A percentile compares a stretch with the other conserved stretches of the same genome.
These are phyloP conservation scores for Lophius americanus DNA, from an alignment of 2,797 vertebrate genomes.

Conservation along the genomic window DNA sequence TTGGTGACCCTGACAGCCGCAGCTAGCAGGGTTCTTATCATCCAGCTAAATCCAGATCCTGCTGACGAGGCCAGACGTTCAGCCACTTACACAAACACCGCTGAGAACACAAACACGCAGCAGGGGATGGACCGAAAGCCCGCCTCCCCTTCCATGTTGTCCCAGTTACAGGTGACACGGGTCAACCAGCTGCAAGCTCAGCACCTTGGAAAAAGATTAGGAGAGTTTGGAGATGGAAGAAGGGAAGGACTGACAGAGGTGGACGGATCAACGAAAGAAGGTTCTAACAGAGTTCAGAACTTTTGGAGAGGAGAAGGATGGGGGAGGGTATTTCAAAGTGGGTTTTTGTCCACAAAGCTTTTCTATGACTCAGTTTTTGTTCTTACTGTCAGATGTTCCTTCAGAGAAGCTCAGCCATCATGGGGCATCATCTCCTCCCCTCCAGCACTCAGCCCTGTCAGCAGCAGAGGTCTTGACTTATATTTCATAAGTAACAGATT, in stretches of 20 bases:
- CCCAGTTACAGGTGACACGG: constrained; percentile 68
- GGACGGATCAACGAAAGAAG: background rate
- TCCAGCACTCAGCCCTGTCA: too few species aligned
- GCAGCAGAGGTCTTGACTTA: too few species aligned
- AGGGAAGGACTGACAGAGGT: constrained; percentile 4
- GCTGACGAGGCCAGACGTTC: constrained; percentile 52
- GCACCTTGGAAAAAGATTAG: constrained; percentile 24
- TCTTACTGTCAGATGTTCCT: too few species aligned
- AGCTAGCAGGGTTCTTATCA: constrained; percentile 56
- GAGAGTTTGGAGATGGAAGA: constrained; percentile 7
- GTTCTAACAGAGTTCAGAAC: too few species aligned
- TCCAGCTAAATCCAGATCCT: constrained; percentile 66
- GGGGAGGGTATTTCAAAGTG: too few species aligned
- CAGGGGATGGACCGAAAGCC: constrained; percentile 38
- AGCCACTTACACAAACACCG: constrained; percentile 44
- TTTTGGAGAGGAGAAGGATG: background rate
- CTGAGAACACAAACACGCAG: constrained; percentile 51
- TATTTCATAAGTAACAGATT: too few species aligned
- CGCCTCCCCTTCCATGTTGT: constrained; percentile 55
- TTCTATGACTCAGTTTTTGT: too few species aligned
- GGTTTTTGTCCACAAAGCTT: background rate
- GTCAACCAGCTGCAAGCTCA: constrained; percentile 74
- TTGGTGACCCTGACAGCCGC: constrained; percentile 61
- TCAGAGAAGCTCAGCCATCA: too few species aligned
- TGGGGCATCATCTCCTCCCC: too few species aligned